These are phyloP conservation scores for Daubentonia madagascariensis DNA, from an alignment of 2,113 vertebrate genomes.

Conservation along the genomic window DNA sequence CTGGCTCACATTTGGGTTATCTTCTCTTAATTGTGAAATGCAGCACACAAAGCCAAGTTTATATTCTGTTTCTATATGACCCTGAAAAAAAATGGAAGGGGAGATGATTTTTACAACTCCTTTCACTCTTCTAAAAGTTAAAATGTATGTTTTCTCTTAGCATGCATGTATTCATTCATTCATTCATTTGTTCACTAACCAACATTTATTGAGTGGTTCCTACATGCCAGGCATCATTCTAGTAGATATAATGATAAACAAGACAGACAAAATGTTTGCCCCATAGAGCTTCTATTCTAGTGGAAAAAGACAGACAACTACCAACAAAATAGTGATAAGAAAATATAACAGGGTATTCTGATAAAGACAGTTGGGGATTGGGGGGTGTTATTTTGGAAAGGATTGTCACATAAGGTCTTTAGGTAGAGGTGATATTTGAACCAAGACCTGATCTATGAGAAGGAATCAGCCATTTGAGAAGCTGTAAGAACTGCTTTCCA, in stretches of 20 bases:
- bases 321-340: not conserved
- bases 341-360: not conserved
- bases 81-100: not conserved
- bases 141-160: not conserved
- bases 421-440: not conserved
- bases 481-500: not conserved
- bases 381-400: not conserved
- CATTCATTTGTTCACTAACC: not conserved
- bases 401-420: not conserved
- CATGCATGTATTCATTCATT: not conserved
- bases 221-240: not conserved
- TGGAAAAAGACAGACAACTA: not conserved
- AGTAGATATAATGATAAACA: not conserved
- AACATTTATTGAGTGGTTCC: not conserved
- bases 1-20: not conserved
- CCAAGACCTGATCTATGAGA: not conserved
- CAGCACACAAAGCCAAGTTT: not conserved
- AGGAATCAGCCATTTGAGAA: not conserved
- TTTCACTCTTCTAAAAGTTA: conserved; percentile 23
- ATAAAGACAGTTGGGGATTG: not conserved
- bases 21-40: not conserved
- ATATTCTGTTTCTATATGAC: not conserved
- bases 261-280: not conserved
- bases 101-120: not conserved
- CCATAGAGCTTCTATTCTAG: not conserved